phyloP scores from a whole-genome alignment of 2,797 vertebrate genomes.

The Odontamblyopus rebecca region DNA sequence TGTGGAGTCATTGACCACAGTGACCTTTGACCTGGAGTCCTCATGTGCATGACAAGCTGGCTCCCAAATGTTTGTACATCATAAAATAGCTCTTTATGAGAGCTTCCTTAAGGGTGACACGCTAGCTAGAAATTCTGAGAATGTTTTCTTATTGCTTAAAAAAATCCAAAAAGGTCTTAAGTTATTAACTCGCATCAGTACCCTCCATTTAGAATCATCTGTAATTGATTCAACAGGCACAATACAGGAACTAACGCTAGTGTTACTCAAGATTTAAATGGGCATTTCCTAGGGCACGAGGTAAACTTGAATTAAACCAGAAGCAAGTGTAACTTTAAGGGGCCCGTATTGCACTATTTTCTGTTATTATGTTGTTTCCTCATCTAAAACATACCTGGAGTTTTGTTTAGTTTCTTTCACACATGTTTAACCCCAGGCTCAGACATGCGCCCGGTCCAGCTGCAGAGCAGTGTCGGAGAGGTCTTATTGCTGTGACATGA shows the following conservation, averaged over 20 bases:
- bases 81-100: conserved; percentile 50
- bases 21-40: conserved; percentile 25
- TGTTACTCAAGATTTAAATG: neutral
- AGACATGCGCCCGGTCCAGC: too few relatives aligned
- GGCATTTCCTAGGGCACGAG: too few relatives aligned
- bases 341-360: too few relatives aligned
- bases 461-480: too few relatives aligned
- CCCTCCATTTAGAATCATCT: neutral
- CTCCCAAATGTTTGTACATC: conserved; percentile 51
- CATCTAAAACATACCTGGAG: too few relatives aligned
- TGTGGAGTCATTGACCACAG: conserved; percentile 9
- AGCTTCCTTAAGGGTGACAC: conserved; percentile 25
- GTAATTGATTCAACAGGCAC: neutral
- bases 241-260: neutral
- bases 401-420: too few relatives aligned
- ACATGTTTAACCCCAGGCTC: too few relatives aligned
- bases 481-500: too few relatives aligned
- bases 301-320: too few relatives aligned
- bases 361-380: too few relatives aligned
- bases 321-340: too few relatives aligned
- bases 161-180: neutral
- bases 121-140: conserved; percentile 26
- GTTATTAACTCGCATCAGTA: neutral
- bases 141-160: neutral
- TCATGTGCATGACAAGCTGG: conserved; percentile 25